phyloP scores from a whole-genome alignment of 2,797 vertebrate genomes.

The Notolepis coatsorum region DNA sequence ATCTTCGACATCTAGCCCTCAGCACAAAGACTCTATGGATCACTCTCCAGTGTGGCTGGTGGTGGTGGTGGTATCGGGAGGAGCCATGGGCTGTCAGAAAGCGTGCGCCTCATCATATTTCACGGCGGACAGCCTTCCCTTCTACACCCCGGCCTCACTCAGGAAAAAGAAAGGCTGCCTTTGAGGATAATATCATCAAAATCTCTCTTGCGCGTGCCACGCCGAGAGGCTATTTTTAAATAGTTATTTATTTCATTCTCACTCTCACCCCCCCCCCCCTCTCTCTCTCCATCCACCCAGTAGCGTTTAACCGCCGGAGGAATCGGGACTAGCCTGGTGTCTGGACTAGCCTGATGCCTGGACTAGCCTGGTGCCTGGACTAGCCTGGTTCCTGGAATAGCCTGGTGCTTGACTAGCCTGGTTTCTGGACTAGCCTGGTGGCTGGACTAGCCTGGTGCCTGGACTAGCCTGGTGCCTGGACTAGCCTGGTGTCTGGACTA shows the following conservation, averaged over 20 bases:
- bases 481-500: no score
- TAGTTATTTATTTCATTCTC: conserved; percentile 81
- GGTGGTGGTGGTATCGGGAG: conserved; percentile 84
- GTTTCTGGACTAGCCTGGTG: no score
- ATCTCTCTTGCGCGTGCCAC: conserved; percentile 75
- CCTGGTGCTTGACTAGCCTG: no score
- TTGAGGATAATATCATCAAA: conserved; percentile 88
- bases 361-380: no score
- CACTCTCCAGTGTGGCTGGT: conserved; percentile 81
- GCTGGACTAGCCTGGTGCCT: no score
- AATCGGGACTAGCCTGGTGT: conserved; percentile 59
- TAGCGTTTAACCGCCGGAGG: conserved; percentile 66
- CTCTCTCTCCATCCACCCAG: conserved; percentile 37
- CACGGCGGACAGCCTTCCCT: conserved; percentile 80
- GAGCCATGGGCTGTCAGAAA: conserved; percentile 86
- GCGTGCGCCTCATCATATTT: conserved; percentile 84
- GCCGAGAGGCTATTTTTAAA: conserved; percentile 86
- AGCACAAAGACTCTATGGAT: conserved; percentile 86
- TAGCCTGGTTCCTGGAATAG: no score
- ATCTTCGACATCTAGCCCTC: conserved; percentile 86
- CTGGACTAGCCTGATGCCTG: no score
- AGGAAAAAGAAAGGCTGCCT: conserved; percentile 77
- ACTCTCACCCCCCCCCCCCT: conserved; percentile 65
- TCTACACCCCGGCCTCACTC: conserved; percentile 79
- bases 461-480: no score